Base-by-base conservation (phyloP, 2,888 invertebrate genomes). In the Phasia obesa region DNA sequence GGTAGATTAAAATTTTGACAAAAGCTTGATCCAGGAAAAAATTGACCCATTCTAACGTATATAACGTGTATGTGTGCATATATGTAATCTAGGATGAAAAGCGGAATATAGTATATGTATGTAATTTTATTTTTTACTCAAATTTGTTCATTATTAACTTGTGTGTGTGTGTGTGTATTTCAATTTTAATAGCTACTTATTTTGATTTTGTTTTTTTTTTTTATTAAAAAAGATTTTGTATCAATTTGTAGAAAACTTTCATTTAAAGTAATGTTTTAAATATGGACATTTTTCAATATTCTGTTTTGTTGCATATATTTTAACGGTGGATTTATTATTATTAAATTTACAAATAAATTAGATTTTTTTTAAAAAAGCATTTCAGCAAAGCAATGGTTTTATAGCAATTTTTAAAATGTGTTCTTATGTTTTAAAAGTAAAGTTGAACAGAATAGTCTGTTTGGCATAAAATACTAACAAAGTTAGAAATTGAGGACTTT, bases 271-370 rank as follows among this genome's bases (percentile, higher is more conserved):
- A 35, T 35, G 11, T 11, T 35, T n/a, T 69, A 6, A 42, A 80
- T 80, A 80, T 80, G 79, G 79, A 80, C 79, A 67, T 67, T 73
- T 73, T 64, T 76, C 7, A 67, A 60, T 69, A 53, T 62, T 53
- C 19, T 60, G 19, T 75, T 17, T 59, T 59, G 49, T 73, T 67
- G 73, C 79, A 79, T 79, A 67, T 71, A 69, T 71, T 57, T 81
- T 74, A 74, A 82, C 82, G 82, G 82, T 82, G 82, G 82, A 82
- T 74, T 69, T 71, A 38, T 70, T 75, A 51, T 81, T 42, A 44
- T 71, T 71, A 51, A 23, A 74, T 65, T 71, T 71, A 44, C 42
- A 64, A 47, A 27, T 42, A 59, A 5, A 25, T 25, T 21, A 35
- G 17, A n/a, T 42, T 62, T n/a, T 65, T 44, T 59, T 15, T 57